These are phyloP conservation scores for Agelastica alni DNA, from an alignment of 2,888 invertebrate genomes.

Conservation along the genomic window DNA sequence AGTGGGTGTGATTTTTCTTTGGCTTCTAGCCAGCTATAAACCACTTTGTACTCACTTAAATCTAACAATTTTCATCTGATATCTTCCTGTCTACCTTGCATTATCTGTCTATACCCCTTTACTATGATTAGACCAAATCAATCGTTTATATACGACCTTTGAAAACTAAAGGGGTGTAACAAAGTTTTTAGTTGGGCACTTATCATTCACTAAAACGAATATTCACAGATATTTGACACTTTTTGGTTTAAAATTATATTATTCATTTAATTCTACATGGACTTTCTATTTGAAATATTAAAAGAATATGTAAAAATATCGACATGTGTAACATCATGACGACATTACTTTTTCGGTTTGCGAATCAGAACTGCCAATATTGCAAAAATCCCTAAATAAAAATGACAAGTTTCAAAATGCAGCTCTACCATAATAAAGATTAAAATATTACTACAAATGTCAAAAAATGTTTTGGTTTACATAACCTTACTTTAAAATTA, in stretches of 20 bases:
- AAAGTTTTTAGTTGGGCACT: constrained; percentile 25
- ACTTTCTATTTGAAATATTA: constrained; percentile 39
- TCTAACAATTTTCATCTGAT: constrained; percentile 50
- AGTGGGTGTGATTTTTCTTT: constrained; percentile 52
- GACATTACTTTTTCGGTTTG: constrained; percentile 53
- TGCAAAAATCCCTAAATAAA: constrained; percentile 30
- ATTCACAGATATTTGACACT: constrained; percentile 40
- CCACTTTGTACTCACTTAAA: constrained; percentile 53
- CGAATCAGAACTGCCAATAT: constrained; percentile 38
- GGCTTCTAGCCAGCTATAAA: constrained; percentile 51
- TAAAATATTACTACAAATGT: too few species aligned
- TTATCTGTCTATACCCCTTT: constrained; percentile 25
- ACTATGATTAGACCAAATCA: constrained; percentile 42
- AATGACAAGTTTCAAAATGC: constrained; percentile 29
- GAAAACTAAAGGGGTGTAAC: constrained; percentile 48
- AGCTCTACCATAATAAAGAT: too few species aligned
- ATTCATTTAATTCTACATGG: constrained; percentile 42
- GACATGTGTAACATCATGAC: constrained; percentile 57
- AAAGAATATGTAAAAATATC: constrained; percentile 53
- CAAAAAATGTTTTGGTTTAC: too few species aligned
- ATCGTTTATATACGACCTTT: constrained; percentile 42
- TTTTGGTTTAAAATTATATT: constrained; percentile 37
- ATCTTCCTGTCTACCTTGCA: constrained; percentile 42
- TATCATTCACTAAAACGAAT: constrained; percentile 30
- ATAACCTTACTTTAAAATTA: constrained; percentile 4